These are phyloP conservation scores for Numida meleagris DNA, from an alignment of 2,113 vertebrate species.

Conservation along the genomic window DNA sequence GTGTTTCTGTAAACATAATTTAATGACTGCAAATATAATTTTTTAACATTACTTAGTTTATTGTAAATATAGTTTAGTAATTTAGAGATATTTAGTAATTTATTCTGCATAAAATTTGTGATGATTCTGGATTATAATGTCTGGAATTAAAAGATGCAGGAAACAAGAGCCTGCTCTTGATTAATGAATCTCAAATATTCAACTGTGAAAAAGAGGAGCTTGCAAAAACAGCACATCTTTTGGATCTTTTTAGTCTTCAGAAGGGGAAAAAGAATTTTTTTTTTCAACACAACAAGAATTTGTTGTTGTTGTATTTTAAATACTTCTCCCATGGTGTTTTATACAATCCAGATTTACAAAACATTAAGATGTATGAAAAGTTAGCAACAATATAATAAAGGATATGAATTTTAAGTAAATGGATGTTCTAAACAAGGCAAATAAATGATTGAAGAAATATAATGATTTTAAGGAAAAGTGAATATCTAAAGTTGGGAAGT, in stretches of 20 bases:
- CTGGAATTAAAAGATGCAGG: background rate
- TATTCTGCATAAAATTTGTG: background rate
- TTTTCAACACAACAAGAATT: background rate
- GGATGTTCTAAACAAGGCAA: background rate
- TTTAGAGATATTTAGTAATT: background rate
- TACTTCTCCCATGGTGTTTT: background rate
- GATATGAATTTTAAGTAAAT: background rate
- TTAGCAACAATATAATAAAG: background rate
- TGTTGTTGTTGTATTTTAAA: background rate
- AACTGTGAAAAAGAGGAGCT: background rate
- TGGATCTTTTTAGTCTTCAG: background rate
- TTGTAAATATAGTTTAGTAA: background rate
- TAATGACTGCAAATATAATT: background rate
- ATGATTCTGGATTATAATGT: background rate
- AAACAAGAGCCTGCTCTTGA: background rate
- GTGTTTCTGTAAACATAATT: background rate
- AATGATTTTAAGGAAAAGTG: background rate
- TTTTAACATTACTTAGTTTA: background rate
- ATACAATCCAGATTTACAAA: background rate
- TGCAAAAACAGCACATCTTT: background rate
- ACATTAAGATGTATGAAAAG: background rate
- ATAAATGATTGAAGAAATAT: background rate
- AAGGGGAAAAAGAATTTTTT: background rate
- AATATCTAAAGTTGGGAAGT: background rate
- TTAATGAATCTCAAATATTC: background rate